Evolutionary conservation across 1,140 invertebrate genomes (phyloP).

Genomic region (Glossosoma conforme): DNA sequence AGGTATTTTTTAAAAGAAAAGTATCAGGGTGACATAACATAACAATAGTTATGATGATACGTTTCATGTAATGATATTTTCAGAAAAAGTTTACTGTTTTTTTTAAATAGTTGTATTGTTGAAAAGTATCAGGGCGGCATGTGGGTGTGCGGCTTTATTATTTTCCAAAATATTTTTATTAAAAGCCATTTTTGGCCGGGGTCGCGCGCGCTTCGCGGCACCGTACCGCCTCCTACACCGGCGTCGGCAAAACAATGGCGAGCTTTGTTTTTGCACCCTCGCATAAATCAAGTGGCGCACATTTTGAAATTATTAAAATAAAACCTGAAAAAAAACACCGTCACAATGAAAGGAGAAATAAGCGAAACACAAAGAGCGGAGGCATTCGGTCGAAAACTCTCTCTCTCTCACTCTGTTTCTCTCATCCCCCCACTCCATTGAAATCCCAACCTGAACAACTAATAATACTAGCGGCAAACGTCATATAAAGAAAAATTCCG

Average conservation of each 20-base stretch:
- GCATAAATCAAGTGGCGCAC: constrained; percentile 30
- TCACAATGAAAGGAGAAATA: constrained; percentile 30
- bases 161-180: too few species aligned
- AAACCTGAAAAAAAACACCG: constrained; percentile 24
- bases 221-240: background rate
- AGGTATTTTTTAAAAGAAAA: too few species aligned
- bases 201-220: background rate
- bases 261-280: constrained; percentile 24
- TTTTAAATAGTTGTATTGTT: too few species aligned
- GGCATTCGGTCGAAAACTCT: constrained; percentile 24
- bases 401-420: too few species aligned
- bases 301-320: constrained; percentile 33
- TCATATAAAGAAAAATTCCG: constrained; percentile 17
- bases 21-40: too few species aligned
- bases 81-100: too few species aligned
- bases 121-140: too few species aligned
- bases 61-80: too few species aligned
- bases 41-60: too few species aligned
- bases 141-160: too few species aligned
- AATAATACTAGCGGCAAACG: constrained; percentile 21
- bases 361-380: constrained; percentile 18
- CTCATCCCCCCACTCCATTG: too few species aligned
- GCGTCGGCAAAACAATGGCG: constrained; percentile 18
- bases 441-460: constrained; percentile 25
- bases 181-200: too few species aligned